A percentile compares a stretch with the other conserved stretches of the same genome.
Conservation (phyloP, 2,888 invertebrate species). For the Drosophila paranaensis region DNA sequence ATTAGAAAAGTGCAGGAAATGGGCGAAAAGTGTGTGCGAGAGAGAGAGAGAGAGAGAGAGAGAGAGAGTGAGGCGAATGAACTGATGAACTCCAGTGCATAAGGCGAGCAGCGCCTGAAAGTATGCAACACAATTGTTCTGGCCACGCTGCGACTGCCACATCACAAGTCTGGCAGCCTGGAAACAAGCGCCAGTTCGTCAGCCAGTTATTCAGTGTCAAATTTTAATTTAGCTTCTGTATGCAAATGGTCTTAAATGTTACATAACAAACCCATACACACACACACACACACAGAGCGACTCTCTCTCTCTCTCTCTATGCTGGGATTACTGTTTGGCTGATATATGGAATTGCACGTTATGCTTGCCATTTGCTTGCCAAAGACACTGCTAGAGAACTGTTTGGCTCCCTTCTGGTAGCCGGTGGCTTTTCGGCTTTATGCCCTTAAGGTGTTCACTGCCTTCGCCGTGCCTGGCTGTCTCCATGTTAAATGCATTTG, state of each 20-base stretch:
- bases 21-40: neutral
- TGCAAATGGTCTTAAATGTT: slow-evolving; percentile 74
- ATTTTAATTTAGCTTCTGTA: slow-evolving; percentile 72
- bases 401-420: slow-evolving; percentile 7
- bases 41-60: no score
- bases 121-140: slow-evolving; percentile 33
- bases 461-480: neutral
- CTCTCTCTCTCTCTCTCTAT: neutral
- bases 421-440: slow-evolving; percentile 48
- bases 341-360: slow-evolving; percentile 68
- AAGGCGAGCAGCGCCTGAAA: slow-evolving; percentile 7
- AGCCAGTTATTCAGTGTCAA: slow-evolving; percentile 50
- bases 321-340: slow-evolving; percentile 53
- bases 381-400: slow-evolving; percentile 33
- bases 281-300: neutral
- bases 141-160: slow-evolving; percentile 22
- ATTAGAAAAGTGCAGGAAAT: slow-evolving; percentile 33
- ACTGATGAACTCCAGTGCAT: slow-evolving; percentile 9
- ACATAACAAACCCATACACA: slow-evolving; percentile 50
- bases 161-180: slow-evolving; percentile 26
- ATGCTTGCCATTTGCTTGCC: slow-evolving; percentile 57
- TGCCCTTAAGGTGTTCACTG: slow-evolving; percentile 56
- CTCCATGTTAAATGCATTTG: slow-evolving; percentile 44
- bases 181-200: slow-evolving; percentile 8
- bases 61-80: slow-evolving; percentile 25